A percentile compares a stretch with the other conserved stretches of the same genome.
phyloP scores from a whole-genome alignment of 2,888 invertebrate genomes.

The Noctua comes region DNA sequence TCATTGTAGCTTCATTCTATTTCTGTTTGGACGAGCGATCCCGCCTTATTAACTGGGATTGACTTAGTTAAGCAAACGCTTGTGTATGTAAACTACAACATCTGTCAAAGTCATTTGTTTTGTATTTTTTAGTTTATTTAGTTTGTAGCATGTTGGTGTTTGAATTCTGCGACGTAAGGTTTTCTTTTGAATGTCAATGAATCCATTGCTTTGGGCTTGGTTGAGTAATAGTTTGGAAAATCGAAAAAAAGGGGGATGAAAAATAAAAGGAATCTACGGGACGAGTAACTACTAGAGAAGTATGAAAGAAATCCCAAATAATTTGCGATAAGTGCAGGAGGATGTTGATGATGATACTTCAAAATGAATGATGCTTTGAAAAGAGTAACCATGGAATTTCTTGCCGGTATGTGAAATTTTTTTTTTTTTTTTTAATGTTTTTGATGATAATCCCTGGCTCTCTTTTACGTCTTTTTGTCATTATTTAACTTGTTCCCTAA shows the following conservation, averaged over 20 bases:
- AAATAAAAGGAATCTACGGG: background rate
- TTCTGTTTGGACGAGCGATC: constrained; percentile 55
- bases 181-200: background rate
- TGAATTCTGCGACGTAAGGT: background rate
- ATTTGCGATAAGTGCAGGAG: background rate
- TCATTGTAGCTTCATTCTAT: constrained; percentile 42
- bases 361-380: no score
- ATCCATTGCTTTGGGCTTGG: background rate
- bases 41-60: constrained; percentile 64
- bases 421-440: no score
- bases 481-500: background rate
- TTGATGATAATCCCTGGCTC: background rate
- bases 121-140: constrained; percentile 35
- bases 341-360: no score
- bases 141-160: constrained; percentile 22
- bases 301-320: background rate
- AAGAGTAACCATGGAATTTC: no score
- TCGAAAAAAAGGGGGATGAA: background rate
- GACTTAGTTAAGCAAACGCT: constrained; percentile 62
- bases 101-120: constrained; percentile 55
- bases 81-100: constrained; percentile 46
- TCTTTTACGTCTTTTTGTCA: background rate
- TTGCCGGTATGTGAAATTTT: no score
- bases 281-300: background rate
- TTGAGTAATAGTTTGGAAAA: background rate